A percentile compares a stretch with the other conserved stretches of the same genome.
These are phyloP conservation scores for Scaptomyza reducta DNA, from an alignment of 2,888 invertebrate species.

Conservation along the genomic window DNA sequence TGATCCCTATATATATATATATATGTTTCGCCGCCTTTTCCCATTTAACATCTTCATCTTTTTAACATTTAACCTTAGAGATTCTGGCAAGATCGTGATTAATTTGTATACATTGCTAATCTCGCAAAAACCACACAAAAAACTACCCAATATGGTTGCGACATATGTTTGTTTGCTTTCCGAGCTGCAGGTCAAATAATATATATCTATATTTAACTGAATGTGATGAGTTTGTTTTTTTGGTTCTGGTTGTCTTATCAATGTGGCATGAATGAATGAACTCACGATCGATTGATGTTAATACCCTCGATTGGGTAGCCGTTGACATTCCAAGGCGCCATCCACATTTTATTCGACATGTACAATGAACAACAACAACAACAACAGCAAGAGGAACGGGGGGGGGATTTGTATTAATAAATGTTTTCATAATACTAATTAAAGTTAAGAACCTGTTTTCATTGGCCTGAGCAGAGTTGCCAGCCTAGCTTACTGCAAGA, in stretches of 20 bases:
- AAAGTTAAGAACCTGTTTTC: conserved; percentile 65
- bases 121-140: conserved; percentile 7
- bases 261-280: conserved; percentile 70
- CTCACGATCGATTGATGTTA: conserved; percentile 71
- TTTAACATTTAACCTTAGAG: background rate
- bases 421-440: conserved; percentile 68
- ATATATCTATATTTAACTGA: conserved; percentile 15
- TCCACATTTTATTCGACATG: conserved; percentile 34
- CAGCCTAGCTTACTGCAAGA: conserved; percentile 9
- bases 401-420: conserved; percentile 40
- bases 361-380: conserved; percentile 14
- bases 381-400: background rate
- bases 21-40: no score
- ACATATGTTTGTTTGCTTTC: conserved; percentile 31
- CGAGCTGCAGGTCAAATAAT: conserved; percentile 29
- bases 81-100: conserved; percentile 23
- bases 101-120: conserved; percentile 38
- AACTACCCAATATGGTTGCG: conserved; percentile 38
- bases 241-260: conserved; percentile 53
- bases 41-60: no score
- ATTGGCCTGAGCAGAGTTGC: conserved; percentile 43
- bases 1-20: background rate
- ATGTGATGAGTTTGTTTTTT: background rate
- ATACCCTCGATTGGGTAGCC: conserved; percentile 66
- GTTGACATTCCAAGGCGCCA: conserved; percentile 67